phyloP scores from a whole-genome alignment of 2,888 invertebrate species.

The Teinopalpus imperialis region DNA sequence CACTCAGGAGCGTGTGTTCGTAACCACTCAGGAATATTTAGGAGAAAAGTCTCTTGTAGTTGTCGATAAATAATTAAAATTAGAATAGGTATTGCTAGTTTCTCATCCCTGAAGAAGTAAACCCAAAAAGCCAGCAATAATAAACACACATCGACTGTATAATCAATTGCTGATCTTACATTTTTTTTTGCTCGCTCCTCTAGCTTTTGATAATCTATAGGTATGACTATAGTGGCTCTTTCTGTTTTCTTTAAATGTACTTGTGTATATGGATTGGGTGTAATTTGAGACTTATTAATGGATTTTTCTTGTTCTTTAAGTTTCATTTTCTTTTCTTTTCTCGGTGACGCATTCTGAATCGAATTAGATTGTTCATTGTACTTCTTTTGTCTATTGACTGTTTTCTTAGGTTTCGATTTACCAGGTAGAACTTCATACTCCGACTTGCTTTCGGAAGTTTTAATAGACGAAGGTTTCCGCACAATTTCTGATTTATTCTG shows the following conservation, averaged over 20 bases:
- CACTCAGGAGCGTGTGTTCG: constrained; percentile 60
- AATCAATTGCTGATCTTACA: constrained; percentile 86
- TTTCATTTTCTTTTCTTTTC: constrained; percentile 30
- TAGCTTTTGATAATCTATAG: constrained; percentile 78
- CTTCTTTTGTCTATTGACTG: background rate
- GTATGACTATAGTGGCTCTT: constrained; percentile 71
- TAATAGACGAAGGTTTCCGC: constrained; percentile 34
- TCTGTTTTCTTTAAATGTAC: constrained; percentile 65
- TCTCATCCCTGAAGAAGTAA: constrained; percentile 90
- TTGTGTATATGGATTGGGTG: constrained; percentile 46
- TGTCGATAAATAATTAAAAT: constrained; percentile 89
- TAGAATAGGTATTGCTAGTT: constrained; percentile 90
- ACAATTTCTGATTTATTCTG: constrained; percentile 32
- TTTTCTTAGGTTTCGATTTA: constrained; percentile 10
- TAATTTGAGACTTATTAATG: constrained; percentile 31
- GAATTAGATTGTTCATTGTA: background rate
- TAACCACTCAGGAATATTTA: constrained; percentile 83
- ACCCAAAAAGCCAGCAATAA: constrained; percentile 90
- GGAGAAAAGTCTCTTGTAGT: constrained; percentile 84
- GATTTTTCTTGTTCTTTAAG: constrained; percentile 33
- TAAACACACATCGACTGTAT: constrained; percentile 88
- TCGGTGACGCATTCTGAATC: constrained; percentile 23
- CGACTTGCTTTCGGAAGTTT: constrained; percentile 26
- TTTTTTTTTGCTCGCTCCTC: constrained; percentile 84
- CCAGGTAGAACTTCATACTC: background rate